phyloP scores from a whole-genome alignment of 2,888 invertebrate species.

The Tipula helvola region DNA sequence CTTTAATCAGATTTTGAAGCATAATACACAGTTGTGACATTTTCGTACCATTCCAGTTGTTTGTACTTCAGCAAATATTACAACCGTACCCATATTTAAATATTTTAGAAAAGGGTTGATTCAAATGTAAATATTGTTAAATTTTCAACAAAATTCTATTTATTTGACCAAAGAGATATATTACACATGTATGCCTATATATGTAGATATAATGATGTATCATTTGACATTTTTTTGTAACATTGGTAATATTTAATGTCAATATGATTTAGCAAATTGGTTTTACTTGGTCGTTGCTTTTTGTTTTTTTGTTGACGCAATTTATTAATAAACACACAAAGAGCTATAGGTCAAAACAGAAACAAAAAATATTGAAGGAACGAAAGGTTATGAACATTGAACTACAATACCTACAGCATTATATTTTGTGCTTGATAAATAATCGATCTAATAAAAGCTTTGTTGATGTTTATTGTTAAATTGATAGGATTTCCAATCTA shows the following conservation, averaged over 20 bases:
- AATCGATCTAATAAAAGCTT: no score
- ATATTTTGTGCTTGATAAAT: no score
- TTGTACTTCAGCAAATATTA: neutral
- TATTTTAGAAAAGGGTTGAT: neutral
- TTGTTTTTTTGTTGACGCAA: neutral
- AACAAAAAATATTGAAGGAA: no score
- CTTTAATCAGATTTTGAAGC: neutral
- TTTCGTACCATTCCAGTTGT: no score
- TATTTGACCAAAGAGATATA: neutral
- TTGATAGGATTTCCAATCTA: no score
- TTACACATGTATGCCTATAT: neutral
- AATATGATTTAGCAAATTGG: neutral
- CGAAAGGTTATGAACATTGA: no score
- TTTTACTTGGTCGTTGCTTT: neutral
- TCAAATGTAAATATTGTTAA: neutral
- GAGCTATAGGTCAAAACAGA: no score
- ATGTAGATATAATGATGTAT: neutral
- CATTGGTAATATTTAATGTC: neutral
- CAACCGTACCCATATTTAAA: neutral
- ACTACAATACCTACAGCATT: no score
- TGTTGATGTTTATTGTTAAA: no score
- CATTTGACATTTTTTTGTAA: neutral
- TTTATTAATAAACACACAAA: no score
- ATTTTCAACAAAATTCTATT: neutral
- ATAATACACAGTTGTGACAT: no score